Percentiles rank a stretch among this genome's conserved stretches.
phyloP scores from a whole-genome alignment of 2,113 vertebrate species.

The Pelmatolapia mariae region DNA sequence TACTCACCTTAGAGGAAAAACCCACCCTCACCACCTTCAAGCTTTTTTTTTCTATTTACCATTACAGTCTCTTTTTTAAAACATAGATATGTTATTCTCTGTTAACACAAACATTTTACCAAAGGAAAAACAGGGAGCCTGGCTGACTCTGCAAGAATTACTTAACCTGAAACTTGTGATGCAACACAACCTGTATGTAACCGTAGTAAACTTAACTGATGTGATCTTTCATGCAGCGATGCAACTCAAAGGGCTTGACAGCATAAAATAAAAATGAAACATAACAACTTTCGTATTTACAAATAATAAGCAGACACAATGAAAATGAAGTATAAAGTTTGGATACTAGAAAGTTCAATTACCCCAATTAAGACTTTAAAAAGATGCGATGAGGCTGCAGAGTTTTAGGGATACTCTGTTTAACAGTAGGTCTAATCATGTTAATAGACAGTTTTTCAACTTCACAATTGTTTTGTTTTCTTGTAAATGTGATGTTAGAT shows the following conservation, averaged over 20 bases:
- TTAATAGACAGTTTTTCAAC: rapidly evolving
- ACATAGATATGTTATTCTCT: rapidly evolving
- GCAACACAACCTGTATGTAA: not conserved
- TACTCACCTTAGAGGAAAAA: not conserved
- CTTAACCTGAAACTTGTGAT: not conserved
- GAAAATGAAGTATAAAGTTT: not conserved
- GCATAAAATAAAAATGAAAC: not conserved
- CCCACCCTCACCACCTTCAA: not conserved
- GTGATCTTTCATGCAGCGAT: not conserved
- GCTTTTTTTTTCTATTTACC: not conserved
- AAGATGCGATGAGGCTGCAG: not conserved
- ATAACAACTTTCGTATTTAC: not conserved
- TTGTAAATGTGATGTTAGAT: not conserved
- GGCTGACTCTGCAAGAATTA: not conserved
- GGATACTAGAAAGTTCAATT: not conserved
- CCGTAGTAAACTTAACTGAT: not conserved
- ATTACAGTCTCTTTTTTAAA: not conserved
- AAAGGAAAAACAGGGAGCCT: rapidly evolving
- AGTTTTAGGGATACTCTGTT: not conserved
- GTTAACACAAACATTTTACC: not conserved
- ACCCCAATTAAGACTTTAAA: not conserved
- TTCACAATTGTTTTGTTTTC: not conserved
- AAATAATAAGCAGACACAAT: not conserved
- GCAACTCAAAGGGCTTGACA: not conserved
- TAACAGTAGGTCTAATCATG: not conserved